Base-by-base conservation (phyloP, 2,888 invertebrate species). In the Drosophila quinaria region DNA sequence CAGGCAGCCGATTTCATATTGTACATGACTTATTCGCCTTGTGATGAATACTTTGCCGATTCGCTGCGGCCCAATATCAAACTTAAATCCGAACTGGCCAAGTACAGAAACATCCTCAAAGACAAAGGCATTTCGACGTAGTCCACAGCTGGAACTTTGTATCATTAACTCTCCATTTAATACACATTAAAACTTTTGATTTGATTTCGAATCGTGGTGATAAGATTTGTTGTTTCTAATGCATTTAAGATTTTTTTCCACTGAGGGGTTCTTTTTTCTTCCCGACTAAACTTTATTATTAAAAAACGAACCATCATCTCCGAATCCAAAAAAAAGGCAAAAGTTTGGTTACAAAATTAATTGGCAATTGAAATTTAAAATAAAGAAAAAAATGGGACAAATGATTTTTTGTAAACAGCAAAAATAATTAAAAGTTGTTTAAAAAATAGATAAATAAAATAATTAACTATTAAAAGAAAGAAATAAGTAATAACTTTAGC, bases 21-120 rank as follows among this genome's bases (percentile, higher is more conserved):
- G 44, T 81, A 79, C 49, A 67, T 83, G 54, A 88, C 88, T 2
- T 82, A 85, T 68, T 80, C 85, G 1, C 82, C 86, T 6, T 80
- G 72, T 61, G 90, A 89, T 50, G 87, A 89, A 56, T 80, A 74
- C 55, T 67, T 67, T 50, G 67, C 68, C 62, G 73, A 74, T 37
- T 51, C 74, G 1, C 47, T 74, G 47, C 62, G 74, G 11, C 68
- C 68, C 31, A 74, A 74, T 22, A 44, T 68, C 2, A 74, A 74
- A 19, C 13, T 74, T 4, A 74, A 73, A 22, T 42, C 51, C 4
- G 74, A 74, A 0, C 44, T 74, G 17, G 35, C 49, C 31, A 73
- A 73, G n/a, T 63, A 51, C 22, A 59, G 74, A 25, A 62, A 15
- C 19, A 59, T 52, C 1, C 51, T 59, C 3, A 73, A 50, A 54